phyloP scores from a whole-genome alignment of 2,888 invertebrate species.

The Panorpa germanica region DNA sequence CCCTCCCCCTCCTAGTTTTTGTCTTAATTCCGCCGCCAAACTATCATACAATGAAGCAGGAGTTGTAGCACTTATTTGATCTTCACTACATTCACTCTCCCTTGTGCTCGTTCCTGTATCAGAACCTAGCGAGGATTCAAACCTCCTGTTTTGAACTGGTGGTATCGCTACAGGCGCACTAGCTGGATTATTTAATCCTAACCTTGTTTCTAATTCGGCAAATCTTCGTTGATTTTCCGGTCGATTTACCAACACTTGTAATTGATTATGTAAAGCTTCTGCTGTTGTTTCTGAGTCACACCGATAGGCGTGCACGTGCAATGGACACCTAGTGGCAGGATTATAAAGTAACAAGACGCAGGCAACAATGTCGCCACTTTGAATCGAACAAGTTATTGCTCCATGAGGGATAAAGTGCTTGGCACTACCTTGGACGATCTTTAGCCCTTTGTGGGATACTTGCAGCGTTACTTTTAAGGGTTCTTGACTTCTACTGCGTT shows the following conservation, averaged over 20 bases:
- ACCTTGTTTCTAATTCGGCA: slow-evolving; percentile 51
- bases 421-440: slow-evolving; percentile 67
- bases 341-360: slow-evolving; percentile 86
- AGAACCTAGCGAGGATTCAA: slow-evolving; percentile 58
- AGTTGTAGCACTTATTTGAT: slow-evolving; percentile 28
- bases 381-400: slow-evolving; percentile 79
- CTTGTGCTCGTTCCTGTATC: slow-evolving; percentile 49
- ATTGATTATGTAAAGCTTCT: slow-evolving; percentile 62
- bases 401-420: slow-evolving; percentile 91
- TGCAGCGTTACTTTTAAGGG: slow-evolving; percentile 82
- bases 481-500: slow-evolving; percentile 68
- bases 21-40: slow-evolving; percentile 75
- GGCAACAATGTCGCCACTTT: slow-evolving; percentile 83
- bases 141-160: slow-evolving; percentile 21
- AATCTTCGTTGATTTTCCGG: slow-evolving; percentile 78
- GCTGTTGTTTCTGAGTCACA: slow-evolving; percentile 92
- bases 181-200: slow-evolving; percentile 24
- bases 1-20: slow-evolving; percentile 40
- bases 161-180: too few species aligned
- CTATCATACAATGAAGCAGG: slow-evolving; percentile 74
- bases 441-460: slow-evolving; percentile 82
- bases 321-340: slow-evolving; percentile 82
- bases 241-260: slow-evolving; percentile 62
- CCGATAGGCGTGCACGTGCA: slow-evolving; percentile 89
- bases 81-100: slow-evolving; percentile 51